Evolutionary conservation across 2,888 invertebrate species (phyloP), one percentile per base, ranked within the genome.

Genomic region (Dioctria rufipes): DNA sequence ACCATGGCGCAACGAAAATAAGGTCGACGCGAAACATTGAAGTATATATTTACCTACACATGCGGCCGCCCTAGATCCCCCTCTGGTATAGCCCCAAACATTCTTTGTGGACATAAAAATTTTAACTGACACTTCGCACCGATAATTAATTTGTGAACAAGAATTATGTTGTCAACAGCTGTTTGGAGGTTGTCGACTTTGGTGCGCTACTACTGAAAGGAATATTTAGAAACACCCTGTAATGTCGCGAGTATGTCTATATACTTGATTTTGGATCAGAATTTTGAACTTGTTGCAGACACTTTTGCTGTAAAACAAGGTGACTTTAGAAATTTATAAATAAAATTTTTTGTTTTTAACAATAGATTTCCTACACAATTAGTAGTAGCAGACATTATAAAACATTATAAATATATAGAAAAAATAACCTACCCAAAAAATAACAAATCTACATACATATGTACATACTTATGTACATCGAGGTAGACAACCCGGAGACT

Each of bases 141-240:
- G 66, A 60, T 81, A 82, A 82, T 82, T 82, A 82, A 82, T 82
- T 80, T 80, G 78, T 81, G 51, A 78, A 80, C 66, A 80, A 81
- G 82, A 82, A 82, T 82, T 82, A 82, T 82, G 82, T 78, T 82
- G 80, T 81, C 80, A 80, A 80, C 82, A 82, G 82, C 82, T 82
- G 82, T 79, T 81, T 58, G n/a, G 65, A 43, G 43, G 51, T 40
- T 40, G 54, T 40, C 54, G 77, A 39, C 51, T 63, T 77, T 63
- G 42, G 4, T 25, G 25, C 6, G 37, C 42, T 63, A 25, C 46
- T 39, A 37, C 42, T 39, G 42, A 60, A 42, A 42, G 61, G 61
- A 40, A 25, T 8, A 37, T 63, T 63, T 40, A 63, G 4, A 8
- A 54, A 11, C 54, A 54, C 54, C 54, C 39, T 39, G 39, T 13